A percentile compares a stretch with the other conserved stretches of the same genome.
Conservation (phyloP, 2,113 vertebrate species). For the Herpetotheres cachinnans region DNA sequence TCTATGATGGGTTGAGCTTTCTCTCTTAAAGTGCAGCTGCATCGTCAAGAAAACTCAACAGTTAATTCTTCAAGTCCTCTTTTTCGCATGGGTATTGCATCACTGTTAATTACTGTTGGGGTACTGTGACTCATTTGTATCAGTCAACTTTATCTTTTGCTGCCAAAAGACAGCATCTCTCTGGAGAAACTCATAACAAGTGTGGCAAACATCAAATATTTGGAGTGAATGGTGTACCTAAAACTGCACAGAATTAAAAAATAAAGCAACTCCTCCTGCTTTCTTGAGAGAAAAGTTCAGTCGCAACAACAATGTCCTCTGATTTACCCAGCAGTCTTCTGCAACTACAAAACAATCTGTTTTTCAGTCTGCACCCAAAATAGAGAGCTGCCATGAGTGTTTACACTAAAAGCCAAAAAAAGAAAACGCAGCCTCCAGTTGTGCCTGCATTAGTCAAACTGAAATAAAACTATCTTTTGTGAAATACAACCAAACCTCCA, state of each 20-base stretch:
- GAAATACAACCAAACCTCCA: conserved; percentile 5
- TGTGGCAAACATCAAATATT: conserved; percentile 64
- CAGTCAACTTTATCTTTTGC: conserved; percentile 75
- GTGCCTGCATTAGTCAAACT: background rate
- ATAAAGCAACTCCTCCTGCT: conserved; percentile 23
- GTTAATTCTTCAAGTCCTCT: conserved; percentile 64
- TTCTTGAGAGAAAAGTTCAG: conserved; percentile 14
- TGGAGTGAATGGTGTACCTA: background rate
- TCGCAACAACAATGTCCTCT: background rate
- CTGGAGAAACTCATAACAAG: conserved; percentile 77
- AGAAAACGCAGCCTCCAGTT: conserved; percentile 12
- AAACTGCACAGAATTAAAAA: conserved; percentile 43
- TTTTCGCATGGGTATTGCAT: conserved; percentile 73
- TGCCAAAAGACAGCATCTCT: conserved; percentile 74
- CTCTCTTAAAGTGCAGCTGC: conserved; percentile 42
- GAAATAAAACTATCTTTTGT: conserved; percentile 24
- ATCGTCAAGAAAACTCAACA: conserved; percentile 56
- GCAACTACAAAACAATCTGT: conserved; percentile 17
- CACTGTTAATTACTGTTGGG: conserved; percentile 72
- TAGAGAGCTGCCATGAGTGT: background rate
- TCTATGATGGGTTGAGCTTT: conserved; percentile 51
- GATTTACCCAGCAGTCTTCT: background rate
- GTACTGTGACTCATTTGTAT: conserved; percentile 74
- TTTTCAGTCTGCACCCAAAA: conserved; percentile 35
- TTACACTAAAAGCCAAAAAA: conserved; percentile 12